phyloP scores from a whole-genome alignment of 2,888 invertebrate species.

The Temnothorax rugatulus region DNA sequence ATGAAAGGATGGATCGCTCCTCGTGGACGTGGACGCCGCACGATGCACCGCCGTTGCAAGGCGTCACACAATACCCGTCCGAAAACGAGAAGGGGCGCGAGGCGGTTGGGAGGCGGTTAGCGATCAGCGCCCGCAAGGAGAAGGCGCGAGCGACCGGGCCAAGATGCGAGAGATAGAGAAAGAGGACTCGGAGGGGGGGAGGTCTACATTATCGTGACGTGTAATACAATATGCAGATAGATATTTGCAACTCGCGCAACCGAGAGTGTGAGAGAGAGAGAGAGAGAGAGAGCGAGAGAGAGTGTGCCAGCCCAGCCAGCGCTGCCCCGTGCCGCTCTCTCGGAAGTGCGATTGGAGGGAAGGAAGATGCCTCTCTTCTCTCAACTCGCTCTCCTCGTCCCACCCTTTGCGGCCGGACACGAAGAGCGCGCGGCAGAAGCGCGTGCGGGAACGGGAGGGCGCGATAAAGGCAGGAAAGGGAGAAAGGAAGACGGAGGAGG shows the following conservation, averaged over 20 bases:
- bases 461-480: conserved; percentile 62
- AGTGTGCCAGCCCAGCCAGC: conserved; percentile 67
- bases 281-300: conserved; percentile 29
- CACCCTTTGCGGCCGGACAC: conserved; percentile 83
- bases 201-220: conserved; percentile 82
- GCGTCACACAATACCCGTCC: conserved; percentile 47
- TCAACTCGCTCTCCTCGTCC: conserved; percentile 63
- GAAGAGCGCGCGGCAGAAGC: conserved; percentile 68
- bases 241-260: conserved; percentile 83
- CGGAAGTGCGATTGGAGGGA: conserved; percentile 82
- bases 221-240: conserved; percentile 84
- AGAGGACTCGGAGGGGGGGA: conserved; percentile 55
- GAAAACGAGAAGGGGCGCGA: conserved; percentile 42
- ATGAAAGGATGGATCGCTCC: conserved; percentile 49
- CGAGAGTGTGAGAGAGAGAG: conserved; percentile 41
- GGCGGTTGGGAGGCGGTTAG: conserved; percentile 25
- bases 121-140: conserved; percentile 51
- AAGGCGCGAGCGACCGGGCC: conserved; percentile 63
- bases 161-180: conserved; percentile 50
- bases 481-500: conserved; percentile 52
- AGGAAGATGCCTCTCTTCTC: conserved; percentile 80
- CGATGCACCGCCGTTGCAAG: conserved; percentile 45
- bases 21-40: conserved; percentile 35
- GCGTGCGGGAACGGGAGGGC: conserved; percentile 81
- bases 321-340: conserved; percentile 74